A percentile compares a stretch with the other conserved stretches of the same genome.
Evolutionary conservation across 2,113 vertebrate genomes (phyloP).

Genomic region (Rutilus rutilus): DNA sequence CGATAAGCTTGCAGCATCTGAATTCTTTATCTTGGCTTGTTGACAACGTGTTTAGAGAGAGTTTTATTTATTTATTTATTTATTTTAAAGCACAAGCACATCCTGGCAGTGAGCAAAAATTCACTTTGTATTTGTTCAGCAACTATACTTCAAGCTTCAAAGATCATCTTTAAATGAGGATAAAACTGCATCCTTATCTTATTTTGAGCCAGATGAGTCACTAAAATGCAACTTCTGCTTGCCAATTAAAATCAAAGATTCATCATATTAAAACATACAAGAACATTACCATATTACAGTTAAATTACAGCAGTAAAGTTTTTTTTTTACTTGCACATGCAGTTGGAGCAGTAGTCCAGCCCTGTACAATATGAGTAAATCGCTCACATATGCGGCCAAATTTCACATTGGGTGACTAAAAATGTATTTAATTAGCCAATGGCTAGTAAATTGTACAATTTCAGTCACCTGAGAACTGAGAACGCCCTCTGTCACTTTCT

Average conservation of each 20-base stretch:
- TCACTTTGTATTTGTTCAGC: conserved; percentile 1
- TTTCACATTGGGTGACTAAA: too few species aligned
- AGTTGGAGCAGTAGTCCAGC: not conserved
- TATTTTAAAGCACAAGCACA: conserved; percentile 7
- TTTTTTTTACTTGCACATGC: not conserved
- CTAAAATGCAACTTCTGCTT: not conserved
- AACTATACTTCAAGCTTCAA: conserved; percentile 15
- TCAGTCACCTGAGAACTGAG: too few species aligned
- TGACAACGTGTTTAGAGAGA: not conserved
- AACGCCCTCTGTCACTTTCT: too few species aligned
- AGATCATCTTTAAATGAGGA: conserved; percentile 10
- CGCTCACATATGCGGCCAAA: too few species aligned
- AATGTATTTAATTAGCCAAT: too few species aligned
- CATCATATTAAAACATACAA: not conserved
- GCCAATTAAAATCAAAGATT: not conserved
- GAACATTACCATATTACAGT: not conserved
- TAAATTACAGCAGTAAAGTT: too few species aligned
- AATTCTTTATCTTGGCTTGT: conserved; percentile 32
- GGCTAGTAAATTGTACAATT: too few species aligned
- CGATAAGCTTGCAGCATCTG: not conserved
- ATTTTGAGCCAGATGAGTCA: conserved; percentile 3
- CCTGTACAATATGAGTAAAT: too few species aligned
- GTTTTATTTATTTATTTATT: not conserved
- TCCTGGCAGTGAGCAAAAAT: not conserved
- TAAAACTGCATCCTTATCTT: not conserved